phyloP scores from a whole-genome alignment of 2,113 vertebrate species.

The Gavia stellata region DNA sequence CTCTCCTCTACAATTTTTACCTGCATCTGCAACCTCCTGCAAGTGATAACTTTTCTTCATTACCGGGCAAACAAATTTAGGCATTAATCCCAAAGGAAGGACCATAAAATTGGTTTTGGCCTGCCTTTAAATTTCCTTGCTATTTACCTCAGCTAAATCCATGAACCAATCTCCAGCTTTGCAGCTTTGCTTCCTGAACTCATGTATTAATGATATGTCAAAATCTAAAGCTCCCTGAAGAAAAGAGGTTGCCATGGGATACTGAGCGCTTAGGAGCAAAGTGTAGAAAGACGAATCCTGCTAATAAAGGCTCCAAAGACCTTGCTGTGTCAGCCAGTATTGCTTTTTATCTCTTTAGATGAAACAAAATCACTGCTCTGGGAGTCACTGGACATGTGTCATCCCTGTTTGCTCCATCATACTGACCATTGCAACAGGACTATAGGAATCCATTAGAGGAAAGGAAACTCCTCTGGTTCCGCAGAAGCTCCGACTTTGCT shows the following conservation, averaged over 20 bases:
- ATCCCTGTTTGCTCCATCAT: slow-evolving; percentile 6
- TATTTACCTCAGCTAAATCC: slow-evolving; percentile 60
- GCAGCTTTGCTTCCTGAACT: slow-evolving; percentile 48
- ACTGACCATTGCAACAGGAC: slow-evolving; percentile 14
- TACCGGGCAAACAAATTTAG: slow-evolving; percentile 29
- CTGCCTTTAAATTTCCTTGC: slow-evolving; percentile 24
- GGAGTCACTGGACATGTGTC: slow-evolving; percentile 32
- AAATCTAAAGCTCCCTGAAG: slow-evolving; percentile 62
- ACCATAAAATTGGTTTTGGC: slow-evolving; percentile 49
- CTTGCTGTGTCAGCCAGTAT: slow-evolving; percentile 39
- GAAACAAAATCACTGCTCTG: slow-evolving; percentile 44
- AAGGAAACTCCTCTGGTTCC: not conserved
- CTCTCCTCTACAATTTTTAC: not conserved
- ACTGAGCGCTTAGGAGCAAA: slow-evolving; percentile 35
- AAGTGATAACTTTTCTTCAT: slow-evolving; percentile 18
- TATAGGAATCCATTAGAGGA: not conserved
- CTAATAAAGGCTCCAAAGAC: slow-evolving; percentile 41
- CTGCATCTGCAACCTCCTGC: not conserved
- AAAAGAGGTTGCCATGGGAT: slow-evolving; percentile 71
- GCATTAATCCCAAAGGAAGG: slow-evolving; percentile 41
- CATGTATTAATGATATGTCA: slow-evolving; percentile 66
- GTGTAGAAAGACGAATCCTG: slow-evolving; percentile 6
- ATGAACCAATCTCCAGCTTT: slow-evolving; percentile 49
- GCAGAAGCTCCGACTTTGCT: not conserved
- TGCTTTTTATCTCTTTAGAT: slow-evolving; percentile 41